Conservation (phyloP, 2,797 vertebrate genomes). For the Phalanger gymnotis region DNA sequence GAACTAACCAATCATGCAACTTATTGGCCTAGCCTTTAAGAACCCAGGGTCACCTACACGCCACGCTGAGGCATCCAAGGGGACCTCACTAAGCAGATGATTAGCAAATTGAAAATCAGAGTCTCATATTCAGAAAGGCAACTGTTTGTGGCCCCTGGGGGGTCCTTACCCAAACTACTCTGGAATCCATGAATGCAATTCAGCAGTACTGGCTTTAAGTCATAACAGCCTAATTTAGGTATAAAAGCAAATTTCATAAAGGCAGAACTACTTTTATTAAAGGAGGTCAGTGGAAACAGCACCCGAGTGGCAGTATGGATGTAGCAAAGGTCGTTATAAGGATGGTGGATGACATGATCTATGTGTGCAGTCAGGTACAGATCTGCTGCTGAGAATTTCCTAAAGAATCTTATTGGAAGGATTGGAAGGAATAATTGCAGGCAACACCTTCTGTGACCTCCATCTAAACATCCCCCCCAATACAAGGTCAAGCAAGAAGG, state of each 20-base stretch:
- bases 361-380: slow-evolving; percentile 3
- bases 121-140: background rate
- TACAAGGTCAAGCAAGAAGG: slow-evolving; percentile 35
- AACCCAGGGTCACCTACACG: background rate
- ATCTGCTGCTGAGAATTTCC: slow-evolving; percentile 31
- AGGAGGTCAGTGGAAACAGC: background rate
- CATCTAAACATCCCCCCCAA: slow-evolving; percentile 33
- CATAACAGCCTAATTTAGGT: slow-evolving; percentile 6
- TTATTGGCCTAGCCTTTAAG: background rate
- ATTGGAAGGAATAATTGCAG: slow-evolving; percentile 28
- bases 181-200: background rate
- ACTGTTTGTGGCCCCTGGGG: background rate
- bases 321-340: slow-evolving; percentile 29
- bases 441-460: slow-evolving; percentile 48
- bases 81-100: background rate
- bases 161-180: background rate
- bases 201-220: background rate
- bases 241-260: slow-evolving; percentile 30
- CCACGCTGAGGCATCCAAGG: background rate
- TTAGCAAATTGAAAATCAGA: background rate
- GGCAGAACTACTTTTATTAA: slow-evolving; percentile 20
- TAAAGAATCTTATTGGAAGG: slow-evolving; percentile 28
- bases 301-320: slow-evolving; percentile 26
- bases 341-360: background rate
- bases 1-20: background rate